Conservation (phyloP, 2,797 vertebrate species). For the Melanotaenia pygmaea region DNA sequence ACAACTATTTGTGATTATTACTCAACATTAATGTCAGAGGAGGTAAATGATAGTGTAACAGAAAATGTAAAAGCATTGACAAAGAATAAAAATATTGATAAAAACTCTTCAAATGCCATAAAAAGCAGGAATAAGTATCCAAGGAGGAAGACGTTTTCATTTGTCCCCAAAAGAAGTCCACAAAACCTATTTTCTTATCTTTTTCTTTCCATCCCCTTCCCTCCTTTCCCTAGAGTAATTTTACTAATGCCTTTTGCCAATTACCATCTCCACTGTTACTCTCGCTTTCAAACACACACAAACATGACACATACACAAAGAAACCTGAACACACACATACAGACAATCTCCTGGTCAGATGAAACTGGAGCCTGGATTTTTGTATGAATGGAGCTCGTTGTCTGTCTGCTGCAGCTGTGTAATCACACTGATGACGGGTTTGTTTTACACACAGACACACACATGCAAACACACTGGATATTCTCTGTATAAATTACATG, state of each 20-base stretch:
- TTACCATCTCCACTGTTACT: constrained; percentile 13
- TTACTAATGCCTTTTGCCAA: constrained; percentile 37
- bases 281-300: constrained; percentile 28
- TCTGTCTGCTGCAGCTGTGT: constrained; percentile 76
- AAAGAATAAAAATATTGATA: constrained; percentile 17
- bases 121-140: constrained; percentile 11
- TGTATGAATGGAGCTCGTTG: constrained; percentile 77
- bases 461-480: constrained; percentile 26
- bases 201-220: constrained; percentile 5
- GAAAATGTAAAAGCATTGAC: not conserved
- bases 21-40: not conserved
- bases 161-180: constrained; percentile 1
- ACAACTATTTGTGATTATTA: not conserved
- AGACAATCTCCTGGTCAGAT: constrained; percentile 68
- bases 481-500: constrained; percentile 17
- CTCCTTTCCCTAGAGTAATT: constrained; percentile 11
- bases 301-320: constrained; percentile 7
- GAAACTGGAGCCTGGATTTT: constrained; percentile 67
- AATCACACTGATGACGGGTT: constrained; percentile 74
- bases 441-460: constrained; percentile 53
- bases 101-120: constrained; percentile 18
- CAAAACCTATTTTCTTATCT: constrained; percentile 17
- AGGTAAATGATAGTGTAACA: too few relatives aligned
- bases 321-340: constrained; percentile 30
- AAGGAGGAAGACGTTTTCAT: constrained; percentile 14